Base-by-base conservation (phyloP, 2,113 vertebrate species). In the Osmerus eperlanus region DNA sequence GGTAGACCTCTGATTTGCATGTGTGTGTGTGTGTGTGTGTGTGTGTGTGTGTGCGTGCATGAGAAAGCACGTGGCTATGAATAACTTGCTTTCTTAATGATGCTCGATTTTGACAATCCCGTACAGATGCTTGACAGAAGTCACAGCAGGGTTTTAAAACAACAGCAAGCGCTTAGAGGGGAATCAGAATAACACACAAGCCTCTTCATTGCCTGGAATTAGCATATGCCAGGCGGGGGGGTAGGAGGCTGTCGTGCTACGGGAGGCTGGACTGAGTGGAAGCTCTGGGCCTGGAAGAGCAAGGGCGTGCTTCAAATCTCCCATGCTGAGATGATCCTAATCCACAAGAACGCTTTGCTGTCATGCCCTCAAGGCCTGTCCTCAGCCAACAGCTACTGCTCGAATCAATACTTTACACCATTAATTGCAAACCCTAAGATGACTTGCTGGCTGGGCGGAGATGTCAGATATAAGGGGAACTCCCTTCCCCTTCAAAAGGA, bases 121-220 rank as follows among this genome's bases (percentile, higher is more conserved):
- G 25, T 52, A 23, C 71, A 73, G 72, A 78, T 70, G 76, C 79
- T 80, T 72, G 78, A 84, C 73, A 81, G 78, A 77, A 82, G 62
- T 74, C 80, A 67, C 59, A 15, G 61, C 2, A 15, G 67, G 51
- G 58, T 75, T 81, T 53, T 14, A 74, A 81, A 83, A 82, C 80
- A 78, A 74, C 74, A 72, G 66, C 1, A 41, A 74, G 65, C 25
- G 36, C 18, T 18, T 18, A 9, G 19, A 19, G 21, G 63, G 25
- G 41, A 47, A 64, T 8, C 18, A 21, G 56, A 83, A 79, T 61
- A 75, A 82, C 79, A 83, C 65, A 16, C 51, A 85, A 83, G 75
- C 52, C 66, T 6, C 72, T 74, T 88, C 82, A 88, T 85, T 83
- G 79, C 68, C 21, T 66, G 61, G 65, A 69, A 86, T 88, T 74